phyloP scores from a whole-genome alignment of 2,888 invertebrate genomes.

The Cerastis leucographa region DNA sequence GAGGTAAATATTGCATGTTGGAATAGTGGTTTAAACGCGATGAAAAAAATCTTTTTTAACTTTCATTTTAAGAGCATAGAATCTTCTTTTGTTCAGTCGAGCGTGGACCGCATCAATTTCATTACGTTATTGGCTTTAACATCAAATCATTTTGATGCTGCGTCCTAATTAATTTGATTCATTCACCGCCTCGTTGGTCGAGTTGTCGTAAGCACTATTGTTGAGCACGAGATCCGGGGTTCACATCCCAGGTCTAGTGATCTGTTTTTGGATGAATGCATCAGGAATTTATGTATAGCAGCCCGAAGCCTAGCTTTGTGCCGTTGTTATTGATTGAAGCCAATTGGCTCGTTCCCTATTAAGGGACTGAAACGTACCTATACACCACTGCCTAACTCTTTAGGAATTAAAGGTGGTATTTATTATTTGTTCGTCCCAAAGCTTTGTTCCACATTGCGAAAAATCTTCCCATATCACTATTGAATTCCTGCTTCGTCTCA shows the following conservation, averaged over 20 bases:
- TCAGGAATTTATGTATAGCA: not conserved
- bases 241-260: not conserved
- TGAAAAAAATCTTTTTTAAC: not conserved
- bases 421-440: no score
- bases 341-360: not conserved
- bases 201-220: not conserved
- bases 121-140: not conserved
- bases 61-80: not conserved
- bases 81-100: not conserved
- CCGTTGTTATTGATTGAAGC: not conserved
- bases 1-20: constrained; percentile 19
- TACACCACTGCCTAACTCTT: not conserved
- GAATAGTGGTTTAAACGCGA: constrained; percentile 1
- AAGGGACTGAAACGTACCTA: no score
- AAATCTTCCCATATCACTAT: no score
- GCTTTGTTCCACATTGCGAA: no score
- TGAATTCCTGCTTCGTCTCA: no score
- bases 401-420: not conserved
- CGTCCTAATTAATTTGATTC: not conserved
- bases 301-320: not conserved
- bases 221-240: not conserved
- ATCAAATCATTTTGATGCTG: not conserved
- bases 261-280: not conserved
- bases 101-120: not conserved
- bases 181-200: not conserved